A percentile compares a stretch with the other conserved stretches of the same genome.
These are phyloP conservation scores for Antheraea mylitta DNA, from an alignment of 1,140 invertebrate genomes.

Conservation along the genomic window DNA sequence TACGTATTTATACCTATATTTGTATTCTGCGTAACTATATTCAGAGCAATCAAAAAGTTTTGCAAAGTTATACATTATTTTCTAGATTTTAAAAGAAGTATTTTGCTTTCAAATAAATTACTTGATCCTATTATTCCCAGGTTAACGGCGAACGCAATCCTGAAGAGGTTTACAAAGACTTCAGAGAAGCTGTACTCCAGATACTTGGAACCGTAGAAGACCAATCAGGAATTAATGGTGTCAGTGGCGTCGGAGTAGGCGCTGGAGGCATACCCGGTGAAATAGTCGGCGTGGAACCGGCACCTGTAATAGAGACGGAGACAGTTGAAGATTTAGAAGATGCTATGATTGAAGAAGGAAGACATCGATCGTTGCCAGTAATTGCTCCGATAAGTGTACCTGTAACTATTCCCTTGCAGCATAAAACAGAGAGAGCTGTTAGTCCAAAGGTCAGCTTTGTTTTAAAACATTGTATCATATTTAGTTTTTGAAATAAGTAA, in stretches of 20 bases:
- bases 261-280: conserved; percentile 80
- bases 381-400: conserved; percentile 19
- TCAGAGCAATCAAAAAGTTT: too few species aligned
- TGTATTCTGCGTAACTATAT: too few species aligned
- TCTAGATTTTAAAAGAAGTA: too few species aligned
- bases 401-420: conserved; percentile 30
- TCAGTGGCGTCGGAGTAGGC: conserved; percentile 79
- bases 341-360: conserved; percentile 3
- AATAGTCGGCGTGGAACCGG: conserved; percentile 80
- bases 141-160: conserved; percentile 91
- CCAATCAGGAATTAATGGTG: conserved; percentile 78
- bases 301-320: conserved; percentile 57
- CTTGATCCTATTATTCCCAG: conserved; percentile 57
- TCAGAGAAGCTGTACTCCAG: conserved; percentile 85
- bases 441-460: conserved; percentile 44
- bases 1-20: too few species aligned
- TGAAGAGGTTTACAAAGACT: conserved; percentile 89
- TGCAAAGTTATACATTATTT: too few species aligned
- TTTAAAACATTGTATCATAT: background rate
- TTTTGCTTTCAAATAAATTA: too few species aligned
- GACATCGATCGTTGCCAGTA: conserved; percentile 13
- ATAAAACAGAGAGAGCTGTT: conserved; percentile 30
- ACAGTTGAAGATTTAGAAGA: conserved; percentile 29
- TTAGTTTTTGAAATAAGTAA: too few species aligned
- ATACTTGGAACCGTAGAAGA: conserved; percentile 84